These are phyloP conservation scores for Drosophila ustulata DNA, from an alignment of 2,888 invertebrate genomes.

Conservation along the genomic window DNA sequence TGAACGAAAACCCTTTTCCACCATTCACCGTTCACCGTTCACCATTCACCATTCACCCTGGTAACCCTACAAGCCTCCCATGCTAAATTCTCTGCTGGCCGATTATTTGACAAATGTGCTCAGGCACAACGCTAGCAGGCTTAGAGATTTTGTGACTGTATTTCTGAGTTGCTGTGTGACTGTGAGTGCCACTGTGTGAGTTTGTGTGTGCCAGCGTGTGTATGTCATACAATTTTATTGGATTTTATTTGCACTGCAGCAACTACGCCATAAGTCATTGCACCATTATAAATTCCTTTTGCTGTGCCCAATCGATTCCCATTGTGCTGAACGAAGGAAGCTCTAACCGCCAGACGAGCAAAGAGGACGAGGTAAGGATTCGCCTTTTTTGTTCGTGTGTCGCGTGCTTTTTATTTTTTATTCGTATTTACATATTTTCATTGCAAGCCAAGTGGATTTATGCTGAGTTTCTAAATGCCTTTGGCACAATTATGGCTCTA, in stretches of 20 bases:
- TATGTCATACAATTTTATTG: slow-evolving; percentile 51
- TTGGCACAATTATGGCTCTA: slow-evolving; percentile 42
- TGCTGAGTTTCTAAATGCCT: slow-evolving; percentile 63
- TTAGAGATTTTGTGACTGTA: slow-evolving; percentile 5
- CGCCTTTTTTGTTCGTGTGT: slow-evolving; percentile 37
- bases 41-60: not conserved
- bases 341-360: slow-evolving; percentile 15
- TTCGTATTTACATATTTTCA: slow-evolving; percentile 37
- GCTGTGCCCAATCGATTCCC: slow-evolving; percentile 65
- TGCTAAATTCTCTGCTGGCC: slow-evolving; percentile 30
- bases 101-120: slow-evolving; percentile 68
- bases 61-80: slow-evolving; percentile 1
- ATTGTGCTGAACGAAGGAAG: slow-evolving; percentile 48
- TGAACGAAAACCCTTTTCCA: slow-evolving; percentile 23
- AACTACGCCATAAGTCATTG: slow-evolving; percentile 73
- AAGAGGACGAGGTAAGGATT: not conserved
- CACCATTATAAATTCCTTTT: slow-evolving; percentile 75
- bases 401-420: slow-evolving; percentile 41
- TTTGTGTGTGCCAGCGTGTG: slow-evolving; percentile 13
- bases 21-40: not conserved
- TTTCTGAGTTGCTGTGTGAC: not conserved
- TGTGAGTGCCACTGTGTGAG: slow-evolving; percentile 2
- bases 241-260: slow-evolving; percentile 62
- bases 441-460: slow-evolving; percentile 68
- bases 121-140: slow-evolving; percentile 8